Evolutionary conservation across 2,888 invertebrate species (phyloP), one percentile per base, ranked within the genome.

Genomic region (Baccha elongata): DNA sequence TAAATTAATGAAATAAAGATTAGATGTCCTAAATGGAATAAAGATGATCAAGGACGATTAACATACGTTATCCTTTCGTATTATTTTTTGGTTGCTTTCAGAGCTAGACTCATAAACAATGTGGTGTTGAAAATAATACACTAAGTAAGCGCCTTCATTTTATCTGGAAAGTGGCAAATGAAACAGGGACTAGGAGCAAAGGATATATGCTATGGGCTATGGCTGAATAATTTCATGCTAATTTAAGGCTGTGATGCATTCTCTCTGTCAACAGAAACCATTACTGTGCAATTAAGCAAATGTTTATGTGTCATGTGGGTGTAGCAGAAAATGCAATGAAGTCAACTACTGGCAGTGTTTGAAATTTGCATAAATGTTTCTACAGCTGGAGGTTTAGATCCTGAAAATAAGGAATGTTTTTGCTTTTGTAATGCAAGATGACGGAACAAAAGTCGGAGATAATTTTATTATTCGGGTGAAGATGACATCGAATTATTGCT

Each of bases 221-320:
- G 68, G 72, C 35, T 83, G 72, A 83, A 78, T 73, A 72, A 78
- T 78, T 78, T 83, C 78, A 83, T 83, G 83, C 83, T 83, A 83
- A 83, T 83, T 78, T 78, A 73, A 58, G 50, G 64, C 83, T 58
- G 83, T 84, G 85, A 86, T 86, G 87, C 86, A 85, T 86, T 86
- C 87, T 86, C 85, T 86, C 85, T 87, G 87, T 87, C 87, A 87
- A 87, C 87, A 87, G 84, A 69, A 85, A 68, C 86, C 85, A 87
- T 86, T 86, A 87, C 86, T 85, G 85, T 85, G 87, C 87, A 86
- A 87, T 87, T 87, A 87, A 87, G 86, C 86, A 84, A 85, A 86
- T 87, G 86, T 86, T 87, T 87, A 86, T 85, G 85, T 83, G 78
- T 50, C 78, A 83, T 78, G 72, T 67, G 83, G 78, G 83, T 76